A percentile compares a stretch with the other conserved stretches of the same genome.
phyloP scores from a whole-genome alignment of 2,888 invertebrate species.

The Andrena trimmerana region DNA sequence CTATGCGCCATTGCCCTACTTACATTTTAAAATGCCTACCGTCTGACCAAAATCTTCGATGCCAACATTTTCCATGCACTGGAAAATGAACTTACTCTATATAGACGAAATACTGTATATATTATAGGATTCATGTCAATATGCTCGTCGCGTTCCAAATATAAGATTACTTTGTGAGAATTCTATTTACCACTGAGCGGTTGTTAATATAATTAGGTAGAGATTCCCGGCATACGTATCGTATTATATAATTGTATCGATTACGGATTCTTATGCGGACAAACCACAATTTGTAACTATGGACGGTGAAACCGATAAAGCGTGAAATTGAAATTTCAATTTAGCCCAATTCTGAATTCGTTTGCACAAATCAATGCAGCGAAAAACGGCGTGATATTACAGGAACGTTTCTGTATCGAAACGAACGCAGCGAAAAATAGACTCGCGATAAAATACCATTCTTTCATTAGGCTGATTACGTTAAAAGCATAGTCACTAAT shows the following conservation, averaged over 20 bases:
- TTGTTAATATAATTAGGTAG: slow-evolving; percentile 27
- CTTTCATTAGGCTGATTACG: neutral
- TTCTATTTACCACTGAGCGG: slow-evolving; percentile 16
- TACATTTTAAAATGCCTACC: neutral
- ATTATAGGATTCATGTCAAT: slow-evolving; percentile 1
- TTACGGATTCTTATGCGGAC: slow-evolving; percentile 24
- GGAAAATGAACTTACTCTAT: too few species aligned
- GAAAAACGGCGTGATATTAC: slow-evolving; percentile 1
- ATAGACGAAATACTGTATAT: too few species aligned
- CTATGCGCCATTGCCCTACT: slow-evolving; percentile 1
- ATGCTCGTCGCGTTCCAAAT: slow-evolving; percentile 5
- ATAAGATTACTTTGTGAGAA: slow-evolving; percentile 21
- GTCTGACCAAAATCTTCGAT: neutral
- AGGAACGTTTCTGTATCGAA: neutral
- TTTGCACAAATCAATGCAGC: neutral
- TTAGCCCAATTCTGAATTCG: neutral
- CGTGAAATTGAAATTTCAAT: slow-evolving; percentile 53
- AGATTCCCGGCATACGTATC: neutral
- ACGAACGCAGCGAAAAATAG: neutral
- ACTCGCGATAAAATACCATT: neutral
- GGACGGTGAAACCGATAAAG: slow-evolving; percentile 35
- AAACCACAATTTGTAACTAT: slow-evolving; percentile 30
- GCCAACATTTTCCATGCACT: too few species aligned
- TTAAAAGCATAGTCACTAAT: neutral
- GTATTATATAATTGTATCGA: slow-evolving; percentile 40